Conservation (phyloP, 2,113 vertebrate species). For the Melierax canorus region DNA sequence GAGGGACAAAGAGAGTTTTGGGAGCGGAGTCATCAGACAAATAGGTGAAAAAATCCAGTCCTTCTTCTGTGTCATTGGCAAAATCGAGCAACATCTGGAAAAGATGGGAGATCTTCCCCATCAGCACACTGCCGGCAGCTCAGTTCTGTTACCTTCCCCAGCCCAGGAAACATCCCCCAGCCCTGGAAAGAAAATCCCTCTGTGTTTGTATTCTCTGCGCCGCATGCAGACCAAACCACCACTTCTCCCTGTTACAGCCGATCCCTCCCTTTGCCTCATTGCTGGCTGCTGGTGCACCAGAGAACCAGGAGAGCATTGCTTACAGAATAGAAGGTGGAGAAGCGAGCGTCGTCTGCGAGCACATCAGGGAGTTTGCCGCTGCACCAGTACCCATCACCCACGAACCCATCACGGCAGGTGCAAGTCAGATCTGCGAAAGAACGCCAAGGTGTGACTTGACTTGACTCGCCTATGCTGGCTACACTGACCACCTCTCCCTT, state of each 20-base stretch:
- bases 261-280: background rate
- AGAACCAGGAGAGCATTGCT: background rate
- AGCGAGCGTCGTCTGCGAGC: slow-evolving; percentile 77
- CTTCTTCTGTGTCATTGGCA: slow-evolving; percentile 73
- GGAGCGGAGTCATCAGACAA: slow-evolving; percentile 77
- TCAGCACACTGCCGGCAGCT: background rate
- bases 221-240: background rate
- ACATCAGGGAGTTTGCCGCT: slow-evolving; percentile 85
- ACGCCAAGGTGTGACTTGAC: background rate
- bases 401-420: slow-evolving; percentile 76
- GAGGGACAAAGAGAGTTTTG: slow-evolving; percentile 88
- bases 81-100: slow-evolving; percentile 83
- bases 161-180: background rate
- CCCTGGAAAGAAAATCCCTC: background rate
- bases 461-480: background rate
- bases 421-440: slow-evolving; percentile 82
- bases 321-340: slow-evolving; percentile 90
- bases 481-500: background rate
- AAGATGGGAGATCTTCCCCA: background rate
- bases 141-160: background rate
- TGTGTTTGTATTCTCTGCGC: background rate
- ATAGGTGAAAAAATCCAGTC: slow-evolving; percentile 78
- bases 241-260: rapidly evolving
- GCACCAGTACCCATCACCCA: slow-evolving; percentile 87
- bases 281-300: rapidly evolving